Evolutionary conservation across 2,888 invertebrate species (phyloP), one percentile per base, ranked within the genome.

Genomic region (Hipparchia semele): DNA sequence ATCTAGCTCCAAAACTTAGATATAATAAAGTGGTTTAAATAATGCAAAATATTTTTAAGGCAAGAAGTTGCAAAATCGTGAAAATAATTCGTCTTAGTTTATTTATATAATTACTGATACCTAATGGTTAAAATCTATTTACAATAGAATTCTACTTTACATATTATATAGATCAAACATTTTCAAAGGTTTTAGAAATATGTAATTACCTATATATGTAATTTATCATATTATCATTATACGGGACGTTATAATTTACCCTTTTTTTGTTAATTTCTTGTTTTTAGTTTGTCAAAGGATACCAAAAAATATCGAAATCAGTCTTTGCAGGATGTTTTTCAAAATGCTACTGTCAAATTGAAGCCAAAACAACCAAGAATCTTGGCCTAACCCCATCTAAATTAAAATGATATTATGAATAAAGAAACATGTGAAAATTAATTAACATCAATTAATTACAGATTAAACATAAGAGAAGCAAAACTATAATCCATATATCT

Each of bases 301-400:
- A 60, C 2, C 49, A 71, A 68, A 74, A 64, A 76, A 76, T 71
- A 39, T 39, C 39, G 51, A 77, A 77, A 76, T 77, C 77, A 77
- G 77, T 77, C 76, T 77, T 77, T 64, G 71, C 58, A 72, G 67
- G 67, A 71, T 72, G 58, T 56, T 8, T 56, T 58, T 9, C 12
- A 51, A 60, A 60, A 10, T 7, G 6, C 10, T 49, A 12, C 13
- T 9, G 0, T 33, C 13, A 68, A 59, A 49, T 12, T 2, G 45
- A 65, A 8, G 13, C 33, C 2, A 9, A 59, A 33, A 59, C 3
- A 58, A 23, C 1, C 33, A 10, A 39, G 39, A 39, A 39, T 39
- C 39, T 39, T 39, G 39, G 39, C 39, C 39, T 39, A 39, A 5
- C 39, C 39, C 39, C 39, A 5, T 62, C n/a, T 49, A 33, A 61